Conservation (phyloP, 92 coral and sea anemone genomes). For the Parazoanthus darwini region DNA sequence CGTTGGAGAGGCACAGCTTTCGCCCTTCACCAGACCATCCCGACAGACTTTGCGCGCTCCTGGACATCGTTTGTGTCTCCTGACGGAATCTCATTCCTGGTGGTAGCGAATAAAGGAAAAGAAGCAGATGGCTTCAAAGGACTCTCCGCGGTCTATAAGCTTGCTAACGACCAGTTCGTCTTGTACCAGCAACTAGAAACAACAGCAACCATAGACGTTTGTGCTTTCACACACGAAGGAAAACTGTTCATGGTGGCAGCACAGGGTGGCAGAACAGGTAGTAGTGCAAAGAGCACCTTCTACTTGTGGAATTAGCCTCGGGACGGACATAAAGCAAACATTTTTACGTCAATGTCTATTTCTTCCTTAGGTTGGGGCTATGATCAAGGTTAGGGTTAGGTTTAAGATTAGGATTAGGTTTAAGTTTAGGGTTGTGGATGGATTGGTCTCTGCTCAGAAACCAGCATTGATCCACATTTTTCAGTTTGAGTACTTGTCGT, state of each 20-base stretch:
- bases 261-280: neutral
- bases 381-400: no score
- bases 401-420: no score
- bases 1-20: neutral
- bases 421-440: no score
- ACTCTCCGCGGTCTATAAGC: neutral
- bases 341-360: no score
- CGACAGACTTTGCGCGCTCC: neutral
- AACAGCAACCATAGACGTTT: neutral
- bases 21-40: neutral
- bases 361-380: no score
- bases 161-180: neutral
- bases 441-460: no score
- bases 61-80: neutral
- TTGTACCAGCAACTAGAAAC: neutral
- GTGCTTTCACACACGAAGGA: neutral
- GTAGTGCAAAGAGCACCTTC: neutral
- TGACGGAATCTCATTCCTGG: neutral
- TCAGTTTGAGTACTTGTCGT: no score
- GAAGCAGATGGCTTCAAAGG: neutral
- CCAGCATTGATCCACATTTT: no score
- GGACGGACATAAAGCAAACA: no score
- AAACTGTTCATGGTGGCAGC: neutral
- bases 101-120: neutral
- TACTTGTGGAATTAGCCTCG: neutral